Percentiles rank a stretch among this genome's conserved stretches.
These are phyloP conservation scores for Papilio glaucus DNA, from an alignment of 1,140 invertebrate species.

Conservation along the genomic window DNA sequence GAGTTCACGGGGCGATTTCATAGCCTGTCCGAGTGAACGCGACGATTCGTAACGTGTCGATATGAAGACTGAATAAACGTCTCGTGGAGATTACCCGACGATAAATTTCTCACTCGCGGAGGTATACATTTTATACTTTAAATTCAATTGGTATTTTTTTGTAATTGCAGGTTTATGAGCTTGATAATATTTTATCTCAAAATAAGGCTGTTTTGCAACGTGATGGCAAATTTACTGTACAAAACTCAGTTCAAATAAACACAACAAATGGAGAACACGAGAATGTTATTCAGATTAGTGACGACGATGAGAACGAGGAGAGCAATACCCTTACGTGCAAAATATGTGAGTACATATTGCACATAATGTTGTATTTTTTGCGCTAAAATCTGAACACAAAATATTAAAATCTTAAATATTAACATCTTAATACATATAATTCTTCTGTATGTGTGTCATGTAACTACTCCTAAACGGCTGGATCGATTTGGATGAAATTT, in stretches of 20 bases:
- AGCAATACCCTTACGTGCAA: constrained; percentile 64
- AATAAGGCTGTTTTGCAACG: constrained; percentile 84
- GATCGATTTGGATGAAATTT: too few species aligned
- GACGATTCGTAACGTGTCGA: too few species aligned
- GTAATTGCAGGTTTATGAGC: constrained; percentile 80
- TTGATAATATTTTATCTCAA: constrained; percentile 80
- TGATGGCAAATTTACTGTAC: constrained; percentile 84
- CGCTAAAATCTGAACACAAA: too few species aligned
- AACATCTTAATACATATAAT: too few species aligned
- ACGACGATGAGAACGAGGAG: constrained; percentile 70
- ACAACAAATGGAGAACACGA: constrained; percentile 48
- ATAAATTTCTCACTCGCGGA: too few species aligned
- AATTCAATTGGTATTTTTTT: constrained; percentile 29
- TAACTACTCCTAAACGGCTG: too few species aligned
- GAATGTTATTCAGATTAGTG: constrained; percentile 78
- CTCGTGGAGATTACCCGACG: too few species aligned
- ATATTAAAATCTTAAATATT: too few species aligned
- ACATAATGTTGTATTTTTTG: neutral
- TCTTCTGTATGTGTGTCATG: too few species aligned
- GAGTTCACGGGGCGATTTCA: too few species aligned
- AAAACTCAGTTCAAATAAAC: constrained; percentile 50
- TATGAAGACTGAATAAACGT: too few species aligned
- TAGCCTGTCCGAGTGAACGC: too few species aligned
- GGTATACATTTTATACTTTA: constrained; percentile 38
- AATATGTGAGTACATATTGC: constrained; percentile 63